Conservation (phyloP, 2,888 invertebrate genomes). For the Myopa testacea region DNA sequence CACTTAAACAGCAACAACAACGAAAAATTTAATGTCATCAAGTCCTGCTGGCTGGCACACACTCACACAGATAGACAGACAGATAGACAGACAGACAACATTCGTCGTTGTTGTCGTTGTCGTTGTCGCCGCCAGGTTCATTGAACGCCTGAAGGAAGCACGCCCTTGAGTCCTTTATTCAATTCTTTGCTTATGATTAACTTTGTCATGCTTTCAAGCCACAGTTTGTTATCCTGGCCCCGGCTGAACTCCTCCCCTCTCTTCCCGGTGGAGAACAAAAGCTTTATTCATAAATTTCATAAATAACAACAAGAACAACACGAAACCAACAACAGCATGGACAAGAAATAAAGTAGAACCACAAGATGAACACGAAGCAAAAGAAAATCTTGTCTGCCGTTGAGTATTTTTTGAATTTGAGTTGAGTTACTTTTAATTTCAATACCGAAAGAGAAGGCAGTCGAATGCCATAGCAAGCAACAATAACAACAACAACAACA, state of each 20-base stretch:
- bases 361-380: background rate
- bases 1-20: too few relatives aligned
- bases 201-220: conserved; percentile 23
- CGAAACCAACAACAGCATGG: background rate
- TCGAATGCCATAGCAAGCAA: background rate
- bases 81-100: too few relatives aligned
- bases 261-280: background rate
- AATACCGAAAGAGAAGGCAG: conserved; percentile 13
- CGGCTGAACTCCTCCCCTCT: background rate
- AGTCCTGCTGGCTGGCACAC: background rate
- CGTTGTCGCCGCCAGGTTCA: background rate
- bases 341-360: background rate
- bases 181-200: conserved; percentile 26
- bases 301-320: conserved; percentile 31
- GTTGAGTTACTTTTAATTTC: conserved; percentile 38
- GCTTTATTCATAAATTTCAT: conserved; percentile 38
- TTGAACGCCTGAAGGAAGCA: background rate
- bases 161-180: conserved; percentile 4
- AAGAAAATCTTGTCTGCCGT: conserved; percentile 27
- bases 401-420: conserved; percentile 22
- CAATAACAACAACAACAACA: background rate
- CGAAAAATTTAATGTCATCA: background rate
- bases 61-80: too few relatives aligned
- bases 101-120: too few relatives aligned
- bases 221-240: conserved; percentile 8